phyloP scores from a whole-genome alignment of 1,140 invertebrate species.

The Panulirus ornatus region DNA sequence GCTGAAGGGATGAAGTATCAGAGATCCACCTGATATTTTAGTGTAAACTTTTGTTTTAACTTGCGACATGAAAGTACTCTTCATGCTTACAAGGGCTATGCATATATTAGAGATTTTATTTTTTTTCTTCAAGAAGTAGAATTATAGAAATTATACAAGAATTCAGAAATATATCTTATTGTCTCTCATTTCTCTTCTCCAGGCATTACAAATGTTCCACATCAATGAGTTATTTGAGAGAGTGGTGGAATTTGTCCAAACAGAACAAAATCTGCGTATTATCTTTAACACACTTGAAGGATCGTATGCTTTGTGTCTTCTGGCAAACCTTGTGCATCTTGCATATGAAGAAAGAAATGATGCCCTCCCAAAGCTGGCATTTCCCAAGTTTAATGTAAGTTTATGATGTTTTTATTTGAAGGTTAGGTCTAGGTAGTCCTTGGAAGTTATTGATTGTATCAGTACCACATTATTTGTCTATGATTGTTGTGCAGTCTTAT shows the following conservation, averaged over 20 bases:
- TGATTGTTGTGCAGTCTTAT: no score
- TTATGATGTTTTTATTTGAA: no score
- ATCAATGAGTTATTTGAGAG: conserved; percentile 85
- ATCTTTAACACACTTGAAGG: conserved; percentile 93
- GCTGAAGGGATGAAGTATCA: no score
- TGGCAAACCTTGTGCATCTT: conserved; percentile 88
- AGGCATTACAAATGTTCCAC: conserved; percentile 84
- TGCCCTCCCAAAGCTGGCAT: conserved; percentile 51
- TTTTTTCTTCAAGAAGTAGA: no score
- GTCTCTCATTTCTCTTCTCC: conserved; percentile 76
- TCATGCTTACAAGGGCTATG: no score
- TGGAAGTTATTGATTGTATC: conserved; percentile 71
- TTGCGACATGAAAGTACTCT: no score
- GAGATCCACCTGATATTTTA: no score
- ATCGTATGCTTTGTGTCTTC: conserved; percentile 90
- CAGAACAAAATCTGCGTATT: conserved; percentile 89
- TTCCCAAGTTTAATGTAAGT: conserved; percentile 69
- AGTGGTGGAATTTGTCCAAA: conserved; percentile 86
- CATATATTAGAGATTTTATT: no score
- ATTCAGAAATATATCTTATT: not conserved
- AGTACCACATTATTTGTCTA: no score
- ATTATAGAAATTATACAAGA: not conserved
- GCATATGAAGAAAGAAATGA: conserved; percentile 80
- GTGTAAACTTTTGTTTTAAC: no score
- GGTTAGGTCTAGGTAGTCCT: no score